A percentile compares a stretch with the other conserved stretches of the same genome.
phyloP scores from a whole-genome alignment of 2,113 vertebrate species.

The Eudyptes chrysolophus region DNA sequence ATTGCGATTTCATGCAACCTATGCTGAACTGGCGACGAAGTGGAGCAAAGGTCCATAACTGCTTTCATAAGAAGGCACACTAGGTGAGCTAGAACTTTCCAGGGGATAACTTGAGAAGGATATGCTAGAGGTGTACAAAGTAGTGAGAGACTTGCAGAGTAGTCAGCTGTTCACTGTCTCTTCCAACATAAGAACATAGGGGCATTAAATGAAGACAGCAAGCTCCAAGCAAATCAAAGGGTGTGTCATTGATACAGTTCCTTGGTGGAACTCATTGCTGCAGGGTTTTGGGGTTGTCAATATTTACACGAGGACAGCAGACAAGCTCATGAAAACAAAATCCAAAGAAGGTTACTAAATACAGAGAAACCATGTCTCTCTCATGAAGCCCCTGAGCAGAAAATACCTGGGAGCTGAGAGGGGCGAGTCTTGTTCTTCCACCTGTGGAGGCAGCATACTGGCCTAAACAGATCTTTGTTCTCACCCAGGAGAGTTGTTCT shows the following conservation, averaged over 20 bases:
- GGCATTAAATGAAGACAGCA: not conserved
- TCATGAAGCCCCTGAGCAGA: not conserved
- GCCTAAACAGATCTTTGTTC: too few relatives aligned
- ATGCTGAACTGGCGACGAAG: not conserved
- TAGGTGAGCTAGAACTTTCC: not conserved
- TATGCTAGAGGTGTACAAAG: not conserved
- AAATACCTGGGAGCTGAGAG: not conserved
- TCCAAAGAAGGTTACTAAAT: not conserved
- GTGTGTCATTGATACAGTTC: accelerated
- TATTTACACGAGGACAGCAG: not conserved
- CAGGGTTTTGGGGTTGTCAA: not conserved
- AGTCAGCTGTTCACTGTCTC: not conserved
- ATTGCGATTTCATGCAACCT: not conserved
- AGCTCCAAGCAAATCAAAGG: not conserved
- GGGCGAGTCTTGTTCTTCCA: not conserved
- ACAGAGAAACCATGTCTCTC: not conserved
- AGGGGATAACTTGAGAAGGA: not conserved
- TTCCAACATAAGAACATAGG: not conserved
- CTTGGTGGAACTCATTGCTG: not conserved
- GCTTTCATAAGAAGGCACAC: not conserved
- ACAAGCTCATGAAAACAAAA: not conserved
- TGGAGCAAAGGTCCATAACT: not conserved
- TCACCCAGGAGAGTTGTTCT: not conserved
- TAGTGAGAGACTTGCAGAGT: not conserved
- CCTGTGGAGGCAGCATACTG: not conserved